Evolutionary conservation across 1,140 invertebrate species (phyloP), one percentile per base, ranked within the genome.

Genomic region (Sesamia nonagrioides): DNA sequence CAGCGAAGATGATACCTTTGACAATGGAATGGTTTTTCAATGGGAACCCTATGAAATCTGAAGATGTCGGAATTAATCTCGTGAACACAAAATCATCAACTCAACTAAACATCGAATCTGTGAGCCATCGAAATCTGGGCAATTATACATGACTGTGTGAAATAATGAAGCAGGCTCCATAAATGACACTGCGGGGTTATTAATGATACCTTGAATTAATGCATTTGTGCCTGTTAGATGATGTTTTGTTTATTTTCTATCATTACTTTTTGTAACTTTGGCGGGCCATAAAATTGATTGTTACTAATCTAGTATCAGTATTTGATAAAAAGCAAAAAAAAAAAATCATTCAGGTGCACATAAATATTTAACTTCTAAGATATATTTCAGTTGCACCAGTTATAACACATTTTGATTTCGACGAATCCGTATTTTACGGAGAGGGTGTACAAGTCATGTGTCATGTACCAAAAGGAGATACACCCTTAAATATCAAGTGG

Each of bases 71-170:
- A 86, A 88, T 98, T 92, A 91, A 94, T 82, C 86, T 97, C 84
- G 84, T 95, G 95, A 95, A 95, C 78, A 94, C 97, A 87, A 96
- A 97, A 95, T 94, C 96, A 82, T 90, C 96, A 27, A 97, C 96
- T 85, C 96, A 97, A 73, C 95, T 98, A 72, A 96, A 95, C 66
- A 97, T 98, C 68, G 96, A 97, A 82, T 96, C 96, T 18, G 96
- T 97, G 54, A 95, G 95, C 58, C 96, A 96, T 79, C 95, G 96
- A 81, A 97, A 98, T 89, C 96, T 96, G 86, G 97, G 97, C 74
- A 97, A 97, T 91, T 98, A 97, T 86, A 96, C 96, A 42, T 98
- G 97, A n/a, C n/a, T 88, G 94, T 96, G 21, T 97, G 97, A 37
- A 96, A 91, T 81, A 97, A 97, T 89, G 89, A 94, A 54, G 97